Percentiles rank a stretch among this genome's conserved stretches.
Evolutionary conservation across 2,797 vertebrate species (phyloP).

Genomic region (Lutjanus campechanus): DNA sequence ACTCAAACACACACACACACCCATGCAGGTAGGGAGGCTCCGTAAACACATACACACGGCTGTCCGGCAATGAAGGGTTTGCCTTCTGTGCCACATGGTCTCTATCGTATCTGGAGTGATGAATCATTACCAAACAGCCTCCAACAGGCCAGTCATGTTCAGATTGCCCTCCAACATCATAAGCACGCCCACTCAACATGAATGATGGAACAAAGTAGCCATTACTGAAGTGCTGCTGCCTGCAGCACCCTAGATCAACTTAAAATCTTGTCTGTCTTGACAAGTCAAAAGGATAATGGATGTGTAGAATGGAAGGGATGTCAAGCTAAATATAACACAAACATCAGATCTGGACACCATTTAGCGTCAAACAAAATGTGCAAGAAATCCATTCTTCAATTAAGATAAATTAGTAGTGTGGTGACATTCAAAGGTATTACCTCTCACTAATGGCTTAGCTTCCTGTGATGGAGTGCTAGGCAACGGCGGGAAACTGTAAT

Average conservation of each 20-base stretch:
- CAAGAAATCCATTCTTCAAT: constrained; percentile 19
- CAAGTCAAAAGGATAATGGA: not conserved
- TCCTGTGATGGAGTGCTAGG: constrained; percentile 60
- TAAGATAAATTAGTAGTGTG: constrained; percentile 51
- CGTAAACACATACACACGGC: too few species aligned
- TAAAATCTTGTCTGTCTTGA: constrained; percentile 3
- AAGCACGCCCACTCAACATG: constrained; percentile 27
- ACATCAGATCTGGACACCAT: not conserved
- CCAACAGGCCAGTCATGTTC: constrained; percentile 29
- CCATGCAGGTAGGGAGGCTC: too few species aligned
- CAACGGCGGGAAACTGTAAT: constrained; percentile 52
- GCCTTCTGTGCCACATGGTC: not conserved
- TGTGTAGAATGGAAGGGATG: not conserved
- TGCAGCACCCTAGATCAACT: constrained; percentile 3
- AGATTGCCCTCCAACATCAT: constrained; percentile 39
- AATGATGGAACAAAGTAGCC: constrained; percentile 31
- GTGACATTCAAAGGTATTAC: constrained; percentile 67
- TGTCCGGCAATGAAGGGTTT: not conserved
- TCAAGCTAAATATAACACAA: constrained; percentile 9
- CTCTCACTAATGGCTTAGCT: constrained; percentile 65
- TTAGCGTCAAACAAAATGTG: constrained; percentile 1
- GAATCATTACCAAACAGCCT: constrained; percentile 23
- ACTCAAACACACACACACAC: too few species aligned
- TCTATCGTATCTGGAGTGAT: constrained; percentile 20
- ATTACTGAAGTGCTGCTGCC: not conserved